These are phyloP conservation scores for Eupithecia abbreviata DNA, from an alignment of 2,888 invertebrate genomes.

Conservation along the genomic window DNA sequence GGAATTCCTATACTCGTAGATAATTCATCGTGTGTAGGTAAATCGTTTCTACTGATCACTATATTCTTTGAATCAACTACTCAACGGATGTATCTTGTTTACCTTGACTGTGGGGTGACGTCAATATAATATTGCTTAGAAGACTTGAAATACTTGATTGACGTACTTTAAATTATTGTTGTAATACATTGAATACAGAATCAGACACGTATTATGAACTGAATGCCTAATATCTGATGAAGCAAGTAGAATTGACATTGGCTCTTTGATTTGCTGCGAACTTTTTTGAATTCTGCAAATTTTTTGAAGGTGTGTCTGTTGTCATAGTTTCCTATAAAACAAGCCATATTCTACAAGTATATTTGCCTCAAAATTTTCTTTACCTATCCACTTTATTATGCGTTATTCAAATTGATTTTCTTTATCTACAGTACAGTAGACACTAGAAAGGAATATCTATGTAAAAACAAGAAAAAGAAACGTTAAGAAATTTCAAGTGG, in stretches of 20 bases:
- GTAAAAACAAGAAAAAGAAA: background rate
- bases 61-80: background rate
- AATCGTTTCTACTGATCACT: background rate
- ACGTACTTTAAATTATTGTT: background rate
- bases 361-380: no score
- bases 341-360: background rate
- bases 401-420: background rate
- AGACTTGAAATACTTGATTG: background rate
- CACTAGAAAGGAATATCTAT: background rate
- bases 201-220: background rate
- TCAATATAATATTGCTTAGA: conserved; percentile 4
- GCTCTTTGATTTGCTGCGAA: background rate
- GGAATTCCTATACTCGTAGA: background rate
- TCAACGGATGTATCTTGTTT: conserved; percentile 18
- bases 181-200: background rate
- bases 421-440: background rate
- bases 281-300: background rate
- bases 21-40: background rate
- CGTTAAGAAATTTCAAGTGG: background rate
- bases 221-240: background rate
- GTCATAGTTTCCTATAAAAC: background rate
- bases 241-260: background rate
- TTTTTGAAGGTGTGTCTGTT: background rate
- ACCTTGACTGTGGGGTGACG: conserved; percentile 24
- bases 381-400: no score